Base-by-base conservation (phyloP, 2,113 vertebrate species). In the Urocolius indicus region DNA sequence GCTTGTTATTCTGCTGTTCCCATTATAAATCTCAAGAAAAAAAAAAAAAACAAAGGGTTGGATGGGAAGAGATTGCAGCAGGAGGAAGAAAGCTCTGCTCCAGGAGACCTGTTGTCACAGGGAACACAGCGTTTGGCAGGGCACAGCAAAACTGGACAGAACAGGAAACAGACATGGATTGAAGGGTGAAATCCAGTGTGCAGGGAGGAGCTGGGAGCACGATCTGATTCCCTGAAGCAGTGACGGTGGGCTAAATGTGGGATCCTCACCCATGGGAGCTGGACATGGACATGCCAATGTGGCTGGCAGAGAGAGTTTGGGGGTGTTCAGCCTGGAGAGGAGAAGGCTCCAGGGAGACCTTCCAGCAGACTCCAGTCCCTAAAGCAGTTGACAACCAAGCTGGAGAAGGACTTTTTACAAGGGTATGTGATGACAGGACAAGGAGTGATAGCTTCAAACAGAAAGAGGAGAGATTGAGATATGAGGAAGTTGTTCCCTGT, bases 141-240 rank as follows among this genome's bases (percentile, higher is more conserved):
- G 81, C n/a, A 9, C 34, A 5, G 45, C 2, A 3, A 9, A 13
- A 18, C 8, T 5, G 49, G 9, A 6, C 38, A 41, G 5, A 59
- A 65, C 88, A 69, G 61, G 19, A 49, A 14, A 10, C 0, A 20
- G 16, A 1, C 49, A 11, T 5, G 6, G 9, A 4, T 4, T 2
- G 5, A 16, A 34, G 52, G n/a, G 43, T 45, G 36, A 48, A 13
- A 3, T 10, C 3, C 21, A 0, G 0, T 0, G 23, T 13, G 38
- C 5, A 4, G 61, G 63, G 20, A 16, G 74, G 46, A 26, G 49
- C 38, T 41, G 7, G 73, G 16, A 61, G 14, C 26, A 27, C 48
- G 74, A 18, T 18, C 27, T 9, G 12, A 19, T 26, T 6, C 36
- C 61, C n/a, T 23, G 43, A 3, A 13, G 27, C 51, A 2, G 20